Base-by-base conservation (phyloP, 2,113 vertebrate genomes). In the Sus scrofa region DNA sequence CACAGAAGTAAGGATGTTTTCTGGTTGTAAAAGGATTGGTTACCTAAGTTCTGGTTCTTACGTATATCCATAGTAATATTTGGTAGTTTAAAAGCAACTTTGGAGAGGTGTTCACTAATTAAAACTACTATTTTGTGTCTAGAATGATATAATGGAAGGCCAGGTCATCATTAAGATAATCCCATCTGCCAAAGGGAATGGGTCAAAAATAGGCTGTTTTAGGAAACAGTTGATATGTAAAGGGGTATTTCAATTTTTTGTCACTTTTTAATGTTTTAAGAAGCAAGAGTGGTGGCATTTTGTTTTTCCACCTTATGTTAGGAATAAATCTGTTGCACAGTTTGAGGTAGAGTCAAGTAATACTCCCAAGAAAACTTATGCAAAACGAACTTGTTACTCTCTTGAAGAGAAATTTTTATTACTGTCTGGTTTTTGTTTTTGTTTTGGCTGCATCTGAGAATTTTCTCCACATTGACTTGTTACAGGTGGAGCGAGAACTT, bases 401-500 rank as follows among this genome's bases (percentile, higher is more conserved):
- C 81, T 67, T 83, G n/a, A 70, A 88, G 56, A 86, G 30, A 86
- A 26, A 30, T 34, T 91, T 92, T 79, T 11, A 50, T 87, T 67
- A 34, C 24, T n/a, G 1, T 93, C 13, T 86, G 18, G 1, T 63
- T 89, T 68, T 94, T 58, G 79, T 67, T 82, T 24, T 44, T 44
- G 44, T 44, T 44, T 44, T 44, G 44, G 44, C 44, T 44, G 44
- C 44, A 26, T 84, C 79, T 93, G 32, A 79, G 71, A 92, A 79
- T 88, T 92, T 81, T 94, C 7, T 93, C 56, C 81, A 3, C 15
- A 0, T 93, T n/a, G 95, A 75, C 81, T 91, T 96, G 52, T 89
- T 96, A 27, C 65, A 99, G 99, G 99, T 99, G 95, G 99, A 99
- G 97, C 99, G 99, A 98, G 99, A 99, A 97, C 96, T 99, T 98